Conservation (phyloP, 1,140 invertebrate species). For the Drosophila busckii region DNA sequence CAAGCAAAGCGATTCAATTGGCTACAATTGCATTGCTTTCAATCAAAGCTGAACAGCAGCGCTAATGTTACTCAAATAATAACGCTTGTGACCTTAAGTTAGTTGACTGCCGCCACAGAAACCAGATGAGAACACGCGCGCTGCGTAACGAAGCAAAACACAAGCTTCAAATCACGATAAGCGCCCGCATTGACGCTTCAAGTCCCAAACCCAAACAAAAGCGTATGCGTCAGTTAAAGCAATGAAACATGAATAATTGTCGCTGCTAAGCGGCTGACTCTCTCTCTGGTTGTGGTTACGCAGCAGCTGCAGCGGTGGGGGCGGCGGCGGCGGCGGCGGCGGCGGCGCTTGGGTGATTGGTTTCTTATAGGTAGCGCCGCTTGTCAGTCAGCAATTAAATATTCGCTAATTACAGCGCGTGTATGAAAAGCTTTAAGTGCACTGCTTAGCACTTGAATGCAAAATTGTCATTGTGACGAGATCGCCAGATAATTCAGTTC, state of each 20-base stretch:
- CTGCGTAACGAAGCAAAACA: slow-evolving; percentile 22
- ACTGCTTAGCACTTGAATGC: too few species aligned
- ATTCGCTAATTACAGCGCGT: too few species aligned
- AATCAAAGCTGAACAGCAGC: neutral
- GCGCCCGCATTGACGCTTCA: slow-evolving; percentile 28
- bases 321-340: neutral
- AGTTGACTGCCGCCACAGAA: slow-evolving; percentile 8
- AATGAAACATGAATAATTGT: slow-evolving; percentile 43
- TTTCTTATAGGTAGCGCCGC: too few species aligned
- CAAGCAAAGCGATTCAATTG: slow-evolving; percentile 3
- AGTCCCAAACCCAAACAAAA: neutral
- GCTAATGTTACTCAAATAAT: neutral
- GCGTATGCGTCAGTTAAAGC: slow-evolving; percentile 16
- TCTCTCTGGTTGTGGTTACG: too few species aligned
- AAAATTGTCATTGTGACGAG: too few species aligned
- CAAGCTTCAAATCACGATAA: slow-evolving; percentile 29
- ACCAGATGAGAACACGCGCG: slow-evolving; percentile 21
- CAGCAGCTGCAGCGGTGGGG: neutral
- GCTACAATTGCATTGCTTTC: neutral
- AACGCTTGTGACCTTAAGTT: slow-evolving; percentile 17
- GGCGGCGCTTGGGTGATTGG: too few species aligned
- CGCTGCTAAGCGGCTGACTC: slow-evolving; percentile 22
- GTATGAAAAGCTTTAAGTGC: too few species aligned
- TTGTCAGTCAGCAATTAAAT: too few species aligned
- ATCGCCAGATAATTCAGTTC: too few species aligned